Conservation (phyloP, 2,113 vertebrate genomes). For the Poicephalus gulielmi region DNA sequence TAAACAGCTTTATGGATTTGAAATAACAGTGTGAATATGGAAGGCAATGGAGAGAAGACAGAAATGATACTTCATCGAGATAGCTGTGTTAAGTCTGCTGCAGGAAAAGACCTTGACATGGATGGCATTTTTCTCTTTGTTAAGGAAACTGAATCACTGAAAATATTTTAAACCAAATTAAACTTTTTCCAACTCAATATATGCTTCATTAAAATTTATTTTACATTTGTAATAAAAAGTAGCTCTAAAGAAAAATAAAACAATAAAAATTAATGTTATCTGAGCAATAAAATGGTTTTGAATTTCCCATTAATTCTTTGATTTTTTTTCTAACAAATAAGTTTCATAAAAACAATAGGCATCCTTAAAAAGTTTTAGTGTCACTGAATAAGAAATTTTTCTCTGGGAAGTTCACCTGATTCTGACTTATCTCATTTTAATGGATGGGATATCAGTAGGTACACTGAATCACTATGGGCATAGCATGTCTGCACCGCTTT, state of each 20-base stretch:
- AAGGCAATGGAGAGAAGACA: background rate
- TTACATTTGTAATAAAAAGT: background rate
- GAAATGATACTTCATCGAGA: background rate
- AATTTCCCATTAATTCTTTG: background rate
- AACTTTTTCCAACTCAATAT: background rate
- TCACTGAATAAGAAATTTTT: background rate
- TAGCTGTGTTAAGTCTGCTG: background rate
- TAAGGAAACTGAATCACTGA: background rate
- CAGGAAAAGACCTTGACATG: background rate
- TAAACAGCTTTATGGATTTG: background rate
- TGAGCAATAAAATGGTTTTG: background rate
- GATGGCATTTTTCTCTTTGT: background rate
- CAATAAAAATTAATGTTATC: background rate
- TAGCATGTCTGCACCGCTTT: accelerated
- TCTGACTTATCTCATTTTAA: background rate
- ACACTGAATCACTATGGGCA: background rate
- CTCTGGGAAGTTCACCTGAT: background rate
- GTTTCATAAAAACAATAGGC: background rate
- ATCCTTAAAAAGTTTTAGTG: background rate
- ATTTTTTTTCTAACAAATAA: background rate
- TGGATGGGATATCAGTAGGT: background rate
- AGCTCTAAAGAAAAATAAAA: background rate
- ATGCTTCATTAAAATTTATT: background rate
- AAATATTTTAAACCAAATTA: background rate
- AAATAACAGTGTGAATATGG: background rate